Percentiles rank a stretch among this genome's conserved stretches.
These are phyloP conservation scores for Xanthostigma xanthostigma DNA, from an alignment of 2,888 invertebrate species.

Conservation along the genomic window DNA sequence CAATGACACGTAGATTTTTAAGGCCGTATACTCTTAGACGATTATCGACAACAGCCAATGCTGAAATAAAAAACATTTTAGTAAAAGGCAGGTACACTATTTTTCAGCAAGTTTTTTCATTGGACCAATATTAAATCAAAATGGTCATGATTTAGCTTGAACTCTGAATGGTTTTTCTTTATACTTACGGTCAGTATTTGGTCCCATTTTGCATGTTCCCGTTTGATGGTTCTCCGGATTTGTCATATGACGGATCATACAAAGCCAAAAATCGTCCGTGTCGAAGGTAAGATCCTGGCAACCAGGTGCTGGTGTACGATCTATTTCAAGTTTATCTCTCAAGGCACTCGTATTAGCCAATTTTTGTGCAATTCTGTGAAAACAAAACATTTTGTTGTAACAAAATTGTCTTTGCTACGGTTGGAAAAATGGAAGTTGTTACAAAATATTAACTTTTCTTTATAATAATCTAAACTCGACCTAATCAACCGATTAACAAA, in stretches of 20 bases:
- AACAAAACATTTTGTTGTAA: too few relatives aligned
- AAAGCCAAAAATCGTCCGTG: constrained; percentile 7
- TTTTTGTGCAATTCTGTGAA: constrained; percentile 4
- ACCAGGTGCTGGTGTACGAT: constrained; percentile 4
- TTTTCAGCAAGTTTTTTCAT: too few relatives aligned
- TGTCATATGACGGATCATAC: constrained; percentile 5
- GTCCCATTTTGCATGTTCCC: constrained; percentile 9
- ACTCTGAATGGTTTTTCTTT: too few relatives aligned
- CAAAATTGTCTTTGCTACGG: too few relatives aligned
- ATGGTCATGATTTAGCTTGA: too few relatives aligned
- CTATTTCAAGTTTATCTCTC: constrained; percentile 6
- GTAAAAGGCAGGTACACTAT: too few relatives aligned
- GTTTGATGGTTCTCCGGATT: constrained; percentile 9
- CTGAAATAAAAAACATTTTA: background rate
- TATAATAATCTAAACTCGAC: too few relatives aligned
- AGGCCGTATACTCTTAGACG: constrained; percentile 7
- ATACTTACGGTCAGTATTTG: constrained; percentile 5
- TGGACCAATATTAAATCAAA: too few relatives aligned
- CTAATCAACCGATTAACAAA: too few relatives aligned
- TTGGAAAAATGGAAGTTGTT: too few relatives aligned
- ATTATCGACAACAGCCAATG: constrained; percentile 7
- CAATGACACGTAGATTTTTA: constrained; percentile 8
- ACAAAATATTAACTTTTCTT: too few relatives aligned
- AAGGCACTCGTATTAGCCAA: constrained; percentile 5
- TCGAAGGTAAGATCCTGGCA: constrained; percentile 3